Evolutionary conservation across 2,113 vertebrate genomes (phyloP).

Genomic region (Thalassoma bifasciatum): DNA sequence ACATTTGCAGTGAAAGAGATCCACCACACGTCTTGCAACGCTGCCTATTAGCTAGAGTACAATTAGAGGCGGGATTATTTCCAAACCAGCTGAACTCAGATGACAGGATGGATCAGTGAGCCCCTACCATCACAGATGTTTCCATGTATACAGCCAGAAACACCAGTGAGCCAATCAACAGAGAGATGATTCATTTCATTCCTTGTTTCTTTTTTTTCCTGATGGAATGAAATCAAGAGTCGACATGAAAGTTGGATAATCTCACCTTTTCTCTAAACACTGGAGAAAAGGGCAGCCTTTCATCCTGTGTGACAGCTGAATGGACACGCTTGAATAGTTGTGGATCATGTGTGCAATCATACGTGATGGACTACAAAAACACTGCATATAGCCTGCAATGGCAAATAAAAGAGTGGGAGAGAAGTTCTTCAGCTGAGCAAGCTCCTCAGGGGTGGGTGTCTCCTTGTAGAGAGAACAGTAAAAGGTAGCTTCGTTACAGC

Average conservation of each 20-base stretch:
- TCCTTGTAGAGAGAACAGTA: constrained; percentile 22
- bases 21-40: not conserved
- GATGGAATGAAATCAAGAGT: constrained; percentile 4
- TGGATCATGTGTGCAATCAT: constrained; percentile 42
- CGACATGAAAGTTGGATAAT: constrained; percentile 22
- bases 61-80: not conserved
- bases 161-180: not conserved
- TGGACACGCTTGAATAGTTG: constrained; percentile 33
- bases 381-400: constrained; percentile 21
- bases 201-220: not conserved
- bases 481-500: constrained; percentile 27
- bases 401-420: constrained; percentile 31
- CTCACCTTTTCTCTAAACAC: constrained; percentile 33
- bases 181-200: not conserved
- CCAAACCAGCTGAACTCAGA: not conserved
- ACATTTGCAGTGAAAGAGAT: not conserved
- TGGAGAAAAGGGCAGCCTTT: constrained; percentile 27
- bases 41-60: not conserved
- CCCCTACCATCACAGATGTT: not conserved
- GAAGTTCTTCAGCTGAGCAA: constrained; percentile 38
- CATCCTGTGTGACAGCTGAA: constrained; percentile 27
- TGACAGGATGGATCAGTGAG: not conserved
- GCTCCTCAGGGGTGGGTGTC: constrained; percentile 20
- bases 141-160: constrained; percentile 8
- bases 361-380: constrained; percentile 25